Conservation (phyloP, 2,797 vertebrate species). For the Remorina albescens region DNA sequence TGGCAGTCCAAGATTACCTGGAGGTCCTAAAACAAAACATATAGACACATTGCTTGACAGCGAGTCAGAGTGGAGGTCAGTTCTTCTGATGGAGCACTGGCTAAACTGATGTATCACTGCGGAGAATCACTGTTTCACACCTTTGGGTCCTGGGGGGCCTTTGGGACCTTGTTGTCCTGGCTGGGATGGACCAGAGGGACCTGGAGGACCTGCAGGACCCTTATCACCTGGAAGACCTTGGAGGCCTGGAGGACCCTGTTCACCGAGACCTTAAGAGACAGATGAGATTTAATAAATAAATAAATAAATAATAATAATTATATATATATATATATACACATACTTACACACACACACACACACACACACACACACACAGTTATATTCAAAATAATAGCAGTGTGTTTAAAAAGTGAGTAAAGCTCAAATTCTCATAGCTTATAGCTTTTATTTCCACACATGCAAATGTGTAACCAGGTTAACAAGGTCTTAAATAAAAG, state of each 20-base stretch:
- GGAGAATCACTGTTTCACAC: conserved; percentile 45
- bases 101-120: background rate
- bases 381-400: no score
- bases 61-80: background rate
- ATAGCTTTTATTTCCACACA: no score
- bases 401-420: no score
- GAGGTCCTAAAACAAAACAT: conserved; percentile 65
- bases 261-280: conserved; percentile 66
- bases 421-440: no score
- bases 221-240: conserved; percentile 73
- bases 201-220: conserved; percentile 71
- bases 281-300: background rate
- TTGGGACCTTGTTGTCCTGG: conserved; percentile 66
- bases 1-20: conserved; percentile 67
- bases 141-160: conserved; percentile 73
- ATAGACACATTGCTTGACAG: background rate
- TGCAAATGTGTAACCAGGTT: no score
- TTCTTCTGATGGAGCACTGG: background rate
- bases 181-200: conserved; percentile 61
- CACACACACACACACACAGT: no score
- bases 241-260: conserved; percentile 59
- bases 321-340: no score
- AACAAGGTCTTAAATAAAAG: no score
- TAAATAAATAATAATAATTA: no score
- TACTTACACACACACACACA: no score